Base-by-base conservation (phyloP, 2,888 invertebrate genomes). In the Antitype chi region DNA sequence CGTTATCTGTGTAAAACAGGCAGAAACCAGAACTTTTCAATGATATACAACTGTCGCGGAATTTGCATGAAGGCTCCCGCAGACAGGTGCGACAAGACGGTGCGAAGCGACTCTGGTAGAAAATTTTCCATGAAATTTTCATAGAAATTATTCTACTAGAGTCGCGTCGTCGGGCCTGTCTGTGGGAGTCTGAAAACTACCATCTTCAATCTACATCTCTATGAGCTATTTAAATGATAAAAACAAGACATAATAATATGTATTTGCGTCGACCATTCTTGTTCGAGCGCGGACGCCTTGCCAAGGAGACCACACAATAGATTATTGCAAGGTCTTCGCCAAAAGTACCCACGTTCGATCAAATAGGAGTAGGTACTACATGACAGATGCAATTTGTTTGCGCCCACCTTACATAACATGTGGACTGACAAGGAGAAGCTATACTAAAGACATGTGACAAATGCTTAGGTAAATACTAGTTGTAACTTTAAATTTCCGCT, bases 301-400 rank as follows among this genome's bases (percentile, higher is more conserved):
- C 88, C 92, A 92, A 93, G 92, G 93, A 93, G 75, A 85, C 69
- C 87, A 90, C 89, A 94, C 94, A 95, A 95, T 94, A 90, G 91
- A 91, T 93, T 93, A 92, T 93, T 80, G 90, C 94, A 94, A 95
- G 95, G 95, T 93, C 94, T 90, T 83, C 90, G 83, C 91, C 92
- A 92, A 92, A 93, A 93, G 91, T 95, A 93, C 94, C 93, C 94
- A 95, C 95, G 94, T 94, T 92, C 89, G 87, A 91, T 94, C 91
- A 88, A 82, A 87, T 85, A 80, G 66, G 71, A 74, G 70, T 77
- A 70, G 49, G 70, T 84, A 83, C 77, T 85, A 90, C 88, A 90
- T 89, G 91, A 92, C 93, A 91, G 87, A 77, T 91, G 93, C 90
- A 93, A 93, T 94, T 93, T 92, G 91, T 91, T 90, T 88, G 91